Base-by-base conservation (phyloP, 2,888 invertebrate genomes). In the Pseudococcus viburni region DNA sequence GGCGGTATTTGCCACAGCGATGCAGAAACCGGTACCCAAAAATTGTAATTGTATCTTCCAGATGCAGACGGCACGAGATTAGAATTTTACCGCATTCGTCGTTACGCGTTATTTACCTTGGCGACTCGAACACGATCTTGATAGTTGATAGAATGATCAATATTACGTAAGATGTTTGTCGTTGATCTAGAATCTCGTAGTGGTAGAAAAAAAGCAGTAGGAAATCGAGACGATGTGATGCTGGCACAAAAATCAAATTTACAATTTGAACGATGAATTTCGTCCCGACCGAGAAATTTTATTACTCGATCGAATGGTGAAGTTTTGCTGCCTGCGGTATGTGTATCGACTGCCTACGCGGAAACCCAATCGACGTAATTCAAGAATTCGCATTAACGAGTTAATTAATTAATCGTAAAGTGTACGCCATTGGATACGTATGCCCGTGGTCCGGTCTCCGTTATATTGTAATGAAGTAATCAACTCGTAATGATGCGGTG, bases 21-120 rank as follows among this genome's bases (percentile, higher is more conserved):
- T 6, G 19, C 19, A 59, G 19, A 19, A 59, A 5, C 59, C 8
- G 59, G n/a, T 59, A 19, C 55, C 17, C 1, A 17, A 55, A 55
- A 55, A 55, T 55, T 17, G 17, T 12, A 55, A 55, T 55, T 17
- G 17, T 12, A 51, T 51, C 51, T 51, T 51, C 17, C 51, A 51
- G 15, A 12, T 33, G 26, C 26, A 33, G 26, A 33, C 26, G 26
- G 26, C 51, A 15, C 5, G 8, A 59, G n/a, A 19, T 59, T 19
- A 1, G 19, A 59, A 59, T 19, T 59, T 59, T 59, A 59, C 59
- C 59, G n/a, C n/a, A 59, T 59, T 59, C 19, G 59, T 59, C 19
- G 59, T 59, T 59, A 59, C n/a, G 59, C 26, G 3, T 59, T 59
- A 59, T 59, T 59, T 59, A 19, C 59, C 59, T 59, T 59, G 59